A percentile compares a stretch with the other conserved stretches of the same genome.
phyloP scores from a whole-genome alignment of 2,113 vertebrate species.

The Gobius niger region DNA sequence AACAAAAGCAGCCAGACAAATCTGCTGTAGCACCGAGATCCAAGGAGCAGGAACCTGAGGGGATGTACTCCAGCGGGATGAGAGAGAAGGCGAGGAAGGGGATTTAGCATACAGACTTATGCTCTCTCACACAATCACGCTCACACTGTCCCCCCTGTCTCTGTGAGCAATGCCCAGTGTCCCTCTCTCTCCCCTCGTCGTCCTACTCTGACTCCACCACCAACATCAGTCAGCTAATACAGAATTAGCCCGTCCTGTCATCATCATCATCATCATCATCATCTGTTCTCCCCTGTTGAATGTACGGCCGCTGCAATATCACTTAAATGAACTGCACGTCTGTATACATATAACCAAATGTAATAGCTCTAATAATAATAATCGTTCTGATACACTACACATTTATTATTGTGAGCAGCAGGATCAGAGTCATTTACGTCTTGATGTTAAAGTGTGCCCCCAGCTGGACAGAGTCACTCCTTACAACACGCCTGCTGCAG shows the following conservation, averaged over 20 bases:
- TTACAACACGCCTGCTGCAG: neutral
- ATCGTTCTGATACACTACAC: neutral
- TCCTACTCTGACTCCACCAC: neutral
- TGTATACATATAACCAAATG: neutral
- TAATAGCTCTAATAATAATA: neutral
- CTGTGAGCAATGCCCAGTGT: neutral
- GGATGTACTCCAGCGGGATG: conserved; percentile 3
- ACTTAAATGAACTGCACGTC: neutral
- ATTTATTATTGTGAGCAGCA: neutral
- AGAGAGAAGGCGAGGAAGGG: conserved; percentile 10
- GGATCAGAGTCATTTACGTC: neutral
- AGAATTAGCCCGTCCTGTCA: too few species aligned
- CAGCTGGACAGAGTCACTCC: conserved; percentile 5
- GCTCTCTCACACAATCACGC: conserved; percentile 21
- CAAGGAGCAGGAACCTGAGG: conserved; percentile 5
- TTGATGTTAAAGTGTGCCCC: conserved; percentile 3
- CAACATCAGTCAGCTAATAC: conserved; percentile 5
- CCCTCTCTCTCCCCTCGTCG: conserved; percentile 23
- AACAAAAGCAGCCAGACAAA: conserved; percentile 57
- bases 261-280: too few species aligned
- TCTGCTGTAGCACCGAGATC: conserved; percentile 18
- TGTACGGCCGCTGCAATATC: neutral
- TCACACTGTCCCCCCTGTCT: conserved; percentile 43
- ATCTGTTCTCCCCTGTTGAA: neutral
- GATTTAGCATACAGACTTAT: conserved; percentile 28